phyloP scores from a whole-genome alignment of 2,888 invertebrate species.

The Cephus spinipes region DNA sequence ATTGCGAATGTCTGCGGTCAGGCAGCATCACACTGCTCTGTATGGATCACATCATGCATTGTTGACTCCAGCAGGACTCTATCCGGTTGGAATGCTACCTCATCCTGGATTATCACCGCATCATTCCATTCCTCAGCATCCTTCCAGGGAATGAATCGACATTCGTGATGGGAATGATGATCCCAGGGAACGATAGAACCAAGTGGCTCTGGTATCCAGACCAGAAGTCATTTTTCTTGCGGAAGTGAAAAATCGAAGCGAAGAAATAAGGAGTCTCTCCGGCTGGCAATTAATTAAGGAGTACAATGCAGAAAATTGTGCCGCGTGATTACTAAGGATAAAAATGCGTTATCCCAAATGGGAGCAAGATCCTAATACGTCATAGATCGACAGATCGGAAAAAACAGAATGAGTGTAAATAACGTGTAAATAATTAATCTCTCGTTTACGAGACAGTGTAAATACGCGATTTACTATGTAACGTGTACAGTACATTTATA shows the following conservation, averaged over 20 bases:
- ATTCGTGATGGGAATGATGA: slow-evolving; percentile 1
- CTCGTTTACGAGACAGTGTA: slow-evolving; percentile 10
- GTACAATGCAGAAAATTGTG: neutral
- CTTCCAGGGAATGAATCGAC: slow-evolving; percentile 49
- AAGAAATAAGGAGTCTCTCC: neutral
- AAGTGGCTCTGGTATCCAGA: slow-evolving; percentile 4
- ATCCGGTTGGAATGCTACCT: slow-evolving; percentile 58
- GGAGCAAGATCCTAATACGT: neutral
- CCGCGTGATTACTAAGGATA: neutral
- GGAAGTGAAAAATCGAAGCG: neutral
- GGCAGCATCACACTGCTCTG: slow-evolving; percentile 61
- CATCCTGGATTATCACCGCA: slow-evolving; percentile 55
- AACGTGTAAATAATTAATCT: slow-evolving; percentile 33
- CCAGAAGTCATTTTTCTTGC: neutral
- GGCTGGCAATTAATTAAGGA: neutral
- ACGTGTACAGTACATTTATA: slow-evolving; percentile 7
- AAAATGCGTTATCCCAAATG: neutral
- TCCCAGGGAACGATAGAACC: slow-evolving; percentile 10
- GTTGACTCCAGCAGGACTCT: slow-evolving; percentile 53
- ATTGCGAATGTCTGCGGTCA: slow-evolving; percentile 81
- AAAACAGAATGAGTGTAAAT: slow-evolving; percentile 24
- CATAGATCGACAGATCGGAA: neutral
- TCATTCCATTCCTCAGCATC: slow-evolving; percentile 53
- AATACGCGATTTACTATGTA: neutral
- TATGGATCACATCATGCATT: slow-evolving; percentile 60